phyloP scores from a whole-genome alignment of 2,113 vertebrate species.

The Marmota flaviventris region DNA sequence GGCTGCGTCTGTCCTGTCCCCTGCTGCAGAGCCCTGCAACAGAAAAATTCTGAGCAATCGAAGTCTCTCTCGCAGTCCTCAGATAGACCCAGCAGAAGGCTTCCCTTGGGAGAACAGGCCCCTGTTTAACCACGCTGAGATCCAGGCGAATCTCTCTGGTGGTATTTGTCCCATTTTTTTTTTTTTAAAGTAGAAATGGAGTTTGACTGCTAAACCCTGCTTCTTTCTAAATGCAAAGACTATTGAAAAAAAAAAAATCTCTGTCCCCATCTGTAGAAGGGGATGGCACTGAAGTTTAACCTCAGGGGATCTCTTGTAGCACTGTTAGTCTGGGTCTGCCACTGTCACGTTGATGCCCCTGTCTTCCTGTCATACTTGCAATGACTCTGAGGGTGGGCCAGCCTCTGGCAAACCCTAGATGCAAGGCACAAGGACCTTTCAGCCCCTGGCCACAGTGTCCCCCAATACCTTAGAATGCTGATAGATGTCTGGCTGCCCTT shows the following conservation, averaged over 20 bases:
- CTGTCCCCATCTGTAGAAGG: neutral
- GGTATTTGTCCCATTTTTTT: neutral
- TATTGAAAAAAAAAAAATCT: neutral
- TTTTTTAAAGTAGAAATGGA: constrained; percentile 8
- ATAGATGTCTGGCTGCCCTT: neutral
- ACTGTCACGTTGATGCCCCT: neutral
- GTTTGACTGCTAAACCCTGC: neutral
- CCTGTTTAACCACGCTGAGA: neutral
- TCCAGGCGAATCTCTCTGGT: neutral
- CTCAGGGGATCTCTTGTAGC: neutral
- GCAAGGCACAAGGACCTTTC: neutral
- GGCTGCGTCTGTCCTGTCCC: neutral
- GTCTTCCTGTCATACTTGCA: neutral
- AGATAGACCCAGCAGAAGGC: neutral
- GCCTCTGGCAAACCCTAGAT: neutral
- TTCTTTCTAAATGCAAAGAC: constrained; percentile 19
- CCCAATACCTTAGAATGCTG: neutral
- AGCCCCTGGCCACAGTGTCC: neutral
- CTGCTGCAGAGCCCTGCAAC: constrained; percentile 53
- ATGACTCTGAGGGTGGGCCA: neutral
- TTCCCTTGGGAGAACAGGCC: constrained; percentile 14
- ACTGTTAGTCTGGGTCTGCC: neutral
- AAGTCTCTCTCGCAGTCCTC: neutral
- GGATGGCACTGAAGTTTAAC: neutral
- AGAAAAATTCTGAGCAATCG: neutral